A percentile compares a stretch with the other conserved stretches of the same genome.
phyloP scores from a whole-genome alignment of 2,888 invertebrate species.

The Dorcus parallelipipedus region DNA sequence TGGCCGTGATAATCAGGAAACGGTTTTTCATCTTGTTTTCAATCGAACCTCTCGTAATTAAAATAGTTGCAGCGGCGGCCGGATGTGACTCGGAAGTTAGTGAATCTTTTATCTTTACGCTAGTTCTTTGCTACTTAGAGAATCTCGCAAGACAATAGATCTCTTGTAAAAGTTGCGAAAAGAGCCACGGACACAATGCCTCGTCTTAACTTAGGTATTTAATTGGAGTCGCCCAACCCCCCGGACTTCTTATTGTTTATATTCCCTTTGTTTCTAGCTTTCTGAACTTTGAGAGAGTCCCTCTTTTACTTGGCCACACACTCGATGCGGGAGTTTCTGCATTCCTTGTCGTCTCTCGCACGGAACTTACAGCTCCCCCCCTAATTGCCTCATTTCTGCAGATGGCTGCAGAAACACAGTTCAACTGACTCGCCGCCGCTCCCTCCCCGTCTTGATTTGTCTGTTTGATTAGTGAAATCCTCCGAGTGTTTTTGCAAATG shows the following conservation, averaged over 20 bases:
- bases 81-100: neutral
- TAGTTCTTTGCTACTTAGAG: conserved; percentile 1
- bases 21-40: conserved; percentile 10
- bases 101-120: conserved; percentile 3
- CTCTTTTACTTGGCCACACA: conserved; percentile 20
- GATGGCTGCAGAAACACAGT: neutral
- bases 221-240: conserved; percentile 39
- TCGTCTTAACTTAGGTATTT: conserved; percentile 34
- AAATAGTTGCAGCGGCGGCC: conserved; percentile 5
- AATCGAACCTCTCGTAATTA: neutral
- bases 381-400: conserved; percentile 26
- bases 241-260: conserved; percentile 43
- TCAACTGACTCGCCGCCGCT: neutral
- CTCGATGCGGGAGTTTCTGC: conserved; percentile 22
- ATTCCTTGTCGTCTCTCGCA: conserved; percentile 23
- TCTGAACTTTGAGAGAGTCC: conserved; percentile 31
- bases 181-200: conserved; percentile 15
- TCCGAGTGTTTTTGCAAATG: conserved; percentile 22
- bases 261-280: conserved; percentile 39
- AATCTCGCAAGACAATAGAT: conserved; percentile 1
- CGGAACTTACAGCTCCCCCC: conserved; percentile 15
- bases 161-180: conserved; percentile 12
- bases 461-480: neutral
- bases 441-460: neutral
- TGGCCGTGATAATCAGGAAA: conserved; percentile 6